Conservation (phyloP, 2,888 invertebrate species). For the Lasioglossum figueresi region DNA sequence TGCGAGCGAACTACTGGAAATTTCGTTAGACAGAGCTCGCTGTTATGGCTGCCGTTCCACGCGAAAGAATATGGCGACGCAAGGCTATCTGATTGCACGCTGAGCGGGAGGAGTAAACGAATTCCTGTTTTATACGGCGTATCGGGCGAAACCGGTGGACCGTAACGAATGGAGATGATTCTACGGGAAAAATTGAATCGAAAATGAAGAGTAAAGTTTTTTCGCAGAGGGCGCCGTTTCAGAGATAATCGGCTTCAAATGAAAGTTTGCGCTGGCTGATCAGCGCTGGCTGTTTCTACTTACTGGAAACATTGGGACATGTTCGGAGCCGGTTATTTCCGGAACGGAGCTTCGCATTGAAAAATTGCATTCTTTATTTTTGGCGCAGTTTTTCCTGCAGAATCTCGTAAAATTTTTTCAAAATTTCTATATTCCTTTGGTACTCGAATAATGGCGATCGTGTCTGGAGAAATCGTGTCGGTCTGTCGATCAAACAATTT, state of each 20-base stretch:
- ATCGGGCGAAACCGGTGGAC: neutral
- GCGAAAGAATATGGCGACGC: conserved; percentile 13
- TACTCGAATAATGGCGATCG: no score
- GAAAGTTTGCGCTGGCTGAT: neutral
- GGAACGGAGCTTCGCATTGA: neutral
- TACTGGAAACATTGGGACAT: neutral
- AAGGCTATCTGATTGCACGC: conserved; percentile 43
- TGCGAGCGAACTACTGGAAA: conserved; percentile 15
- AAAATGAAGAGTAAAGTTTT: neutral
- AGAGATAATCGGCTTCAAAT: neutral
- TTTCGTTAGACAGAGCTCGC: conserved; percentile 26
- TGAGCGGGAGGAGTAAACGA: conserved; percentile 27
- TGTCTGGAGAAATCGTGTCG: no score
- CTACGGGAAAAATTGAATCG: neutral
- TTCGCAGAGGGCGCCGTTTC: neutral
- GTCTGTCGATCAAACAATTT: no score
- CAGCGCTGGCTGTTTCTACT: neutral
- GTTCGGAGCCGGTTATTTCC: neutral
- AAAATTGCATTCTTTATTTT: neutral
- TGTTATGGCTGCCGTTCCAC: neutral
- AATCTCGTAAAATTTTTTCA: neutral
- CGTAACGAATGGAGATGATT: neutral
- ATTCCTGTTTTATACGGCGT: conserved; percentile 21
- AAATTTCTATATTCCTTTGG: neutral
- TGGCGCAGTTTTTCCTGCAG: neutral